Evolutionary conservation across 2,888 invertebrate genomes (phyloP), one percentile per base, ranked within the genome.

Genomic region (Asteroscopus sphinx): DNA sequence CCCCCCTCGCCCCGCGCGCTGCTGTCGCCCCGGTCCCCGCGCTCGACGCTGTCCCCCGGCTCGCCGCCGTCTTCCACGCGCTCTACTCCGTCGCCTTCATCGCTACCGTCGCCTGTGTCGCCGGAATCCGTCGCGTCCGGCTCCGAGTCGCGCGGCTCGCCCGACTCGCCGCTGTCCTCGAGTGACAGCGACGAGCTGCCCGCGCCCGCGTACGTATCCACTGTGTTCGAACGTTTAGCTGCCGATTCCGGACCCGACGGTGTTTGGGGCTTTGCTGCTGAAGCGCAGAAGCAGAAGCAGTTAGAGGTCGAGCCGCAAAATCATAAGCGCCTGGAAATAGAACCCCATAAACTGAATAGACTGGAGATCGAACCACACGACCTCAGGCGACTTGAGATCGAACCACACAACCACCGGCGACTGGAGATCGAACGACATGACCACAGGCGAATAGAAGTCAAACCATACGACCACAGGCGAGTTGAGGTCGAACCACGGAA

Each of bases 261-360:
- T 35, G 85, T 90, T 30, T 95, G 95, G 95, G 95, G 95, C 0
- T 95, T 95, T 85, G 95, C 95, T 4, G 95, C 95, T 17, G 95
- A 95, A 66, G 95, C 95, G 16, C 95, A 94, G 73, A 95, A 95
- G 73, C 94, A 93, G 44, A 66, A 66, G 15, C 67, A 61, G 8
- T 48, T 67, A n/a, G 67, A 67, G 30, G 25, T 25, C 17, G 53
- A 53, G n/a, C 59, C 47, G 36, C 59, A 17, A 7, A 46, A 41
- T 16, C 39, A 52, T 42, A 53, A 25, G 17, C 57, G 52, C 6
- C 28, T 35, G 28, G 54, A 62, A 32, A 13, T 46, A 13, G 54
- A 51, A 21, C 44, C 52, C 32, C 51, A 60, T 28, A 66, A 47
- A 52, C 40, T 45, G 21, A 52, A 33, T 37, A 49, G 54, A 60